These are phyloP conservation scores for Lucifuga dentata DNA, from an alignment of 2,113 vertebrate genomes.

Conservation along the genomic window DNA sequence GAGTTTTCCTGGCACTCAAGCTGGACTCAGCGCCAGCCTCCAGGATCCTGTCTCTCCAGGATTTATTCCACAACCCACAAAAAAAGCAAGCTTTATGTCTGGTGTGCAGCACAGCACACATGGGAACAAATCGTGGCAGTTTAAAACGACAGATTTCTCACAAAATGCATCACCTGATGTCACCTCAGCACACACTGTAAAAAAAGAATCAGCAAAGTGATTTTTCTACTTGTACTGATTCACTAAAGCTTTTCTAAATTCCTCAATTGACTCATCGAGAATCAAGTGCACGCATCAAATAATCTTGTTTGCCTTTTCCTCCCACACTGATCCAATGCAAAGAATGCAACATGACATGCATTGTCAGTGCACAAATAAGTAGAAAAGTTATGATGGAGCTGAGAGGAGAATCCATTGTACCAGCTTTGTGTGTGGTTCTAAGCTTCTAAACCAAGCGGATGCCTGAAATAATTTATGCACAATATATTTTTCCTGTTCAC, in stretches of 20 bases:
- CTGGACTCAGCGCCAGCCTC: constrained; percentile 2
- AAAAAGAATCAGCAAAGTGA: constrained; percentile 51
- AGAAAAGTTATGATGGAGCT: constrained; percentile 68
- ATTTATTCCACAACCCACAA: constrained; percentile 26
- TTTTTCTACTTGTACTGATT: constrained; percentile 58
- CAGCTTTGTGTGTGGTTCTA: constrained; percentile 36
- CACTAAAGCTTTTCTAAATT: constrained; percentile 64
- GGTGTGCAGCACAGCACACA: neutral
- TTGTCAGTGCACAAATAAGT: constrained; percentile 63
- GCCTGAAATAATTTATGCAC: constrained; percentile 57
- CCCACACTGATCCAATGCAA: constrained; percentile 64
- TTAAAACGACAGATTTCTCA: constrained; percentile 22
- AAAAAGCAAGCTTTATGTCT: constrained; percentile 16
- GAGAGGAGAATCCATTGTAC: constrained; percentile 56
- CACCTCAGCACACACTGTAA: constrained; percentile 24
- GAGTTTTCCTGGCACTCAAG: neutral
- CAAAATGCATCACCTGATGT: constrained; percentile 46
- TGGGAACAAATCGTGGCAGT: constrained; percentile 2
- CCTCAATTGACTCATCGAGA: constrained; percentile 51
- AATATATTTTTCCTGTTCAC: constrained; percentile 46
- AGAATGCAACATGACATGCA: constrained; percentile 69
- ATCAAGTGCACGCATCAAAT: constrained; percentile 66
- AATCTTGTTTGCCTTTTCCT: constrained; percentile 73
- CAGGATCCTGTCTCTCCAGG: constrained; percentile 12
- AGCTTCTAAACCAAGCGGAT: constrained; percentile 56